phyloP scores from a whole-genome alignment of 2,888 invertebrate species.

The Drosophila histrio region DNA sequence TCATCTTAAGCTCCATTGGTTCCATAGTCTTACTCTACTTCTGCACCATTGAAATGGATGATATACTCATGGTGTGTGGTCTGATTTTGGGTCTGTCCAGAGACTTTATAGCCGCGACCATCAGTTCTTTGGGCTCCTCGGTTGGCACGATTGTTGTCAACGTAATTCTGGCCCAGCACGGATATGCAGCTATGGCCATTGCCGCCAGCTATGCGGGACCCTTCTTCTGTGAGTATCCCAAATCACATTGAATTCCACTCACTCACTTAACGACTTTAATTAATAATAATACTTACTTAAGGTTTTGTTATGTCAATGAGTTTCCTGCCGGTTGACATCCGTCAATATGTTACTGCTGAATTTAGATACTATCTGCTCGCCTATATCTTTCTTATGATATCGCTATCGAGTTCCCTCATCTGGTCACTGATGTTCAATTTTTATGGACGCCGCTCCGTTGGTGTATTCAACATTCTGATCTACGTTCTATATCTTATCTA shows the following conservation, averaged over 20 bases:
- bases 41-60: conserved; percentile 10
- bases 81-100: conserved; percentile 11
- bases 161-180: conserved; percentile 18
- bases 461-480: conserved; percentile 12
- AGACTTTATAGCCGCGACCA: conserved; percentile 13
- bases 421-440: conserved; percentile 13
- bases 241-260: background rate
- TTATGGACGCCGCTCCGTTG: conserved; percentile 15
- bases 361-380: background rate
- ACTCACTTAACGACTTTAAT: background rate
- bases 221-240: conserved; percentile 9
- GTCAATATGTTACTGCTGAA: background rate
- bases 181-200: conserved; percentile 28
- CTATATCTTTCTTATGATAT: conserved; percentile 15
- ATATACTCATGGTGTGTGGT: conserved; percentile 11
- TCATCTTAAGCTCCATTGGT: conserved; percentile 1
- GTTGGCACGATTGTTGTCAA: conserved; percentile 20
- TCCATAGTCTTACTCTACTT: conserved; percentile 9
- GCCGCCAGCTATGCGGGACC: conserved; percentile 30
- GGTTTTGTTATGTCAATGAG: conserved; percentile 15
- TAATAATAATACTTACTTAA: no score
- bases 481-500: conserved; percentile 6
- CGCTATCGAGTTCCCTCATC: background rate
- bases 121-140: conserved; percentile 21
- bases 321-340: background rate